A percentile compares a stretch with the other conserved stretches of the same genome.
Evolutionary conservation across 2,888 invertebrate species (phyloP).

Genomic region (Tipula confusa): DNA sequence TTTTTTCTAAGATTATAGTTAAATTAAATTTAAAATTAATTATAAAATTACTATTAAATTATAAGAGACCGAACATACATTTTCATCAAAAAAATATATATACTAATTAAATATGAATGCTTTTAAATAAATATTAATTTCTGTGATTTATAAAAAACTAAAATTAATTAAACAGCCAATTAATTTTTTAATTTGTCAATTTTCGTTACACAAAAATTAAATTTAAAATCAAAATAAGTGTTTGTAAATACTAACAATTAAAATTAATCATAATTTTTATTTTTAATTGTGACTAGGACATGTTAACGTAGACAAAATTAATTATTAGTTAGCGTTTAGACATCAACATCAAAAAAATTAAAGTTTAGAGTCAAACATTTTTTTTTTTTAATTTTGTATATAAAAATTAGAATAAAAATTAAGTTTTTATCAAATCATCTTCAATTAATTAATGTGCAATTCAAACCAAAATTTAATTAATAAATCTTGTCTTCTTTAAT

Average conservation of each 20-base stretch:
- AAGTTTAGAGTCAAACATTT: background rate
- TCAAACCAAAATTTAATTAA: background rate
- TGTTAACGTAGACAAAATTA: background rate
- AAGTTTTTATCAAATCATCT: background rate
- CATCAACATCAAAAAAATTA: background rate
- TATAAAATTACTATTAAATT: background rate
- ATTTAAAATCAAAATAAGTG: background rate
- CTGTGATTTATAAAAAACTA: conserved; percentile 3
- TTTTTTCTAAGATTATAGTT: background rate
- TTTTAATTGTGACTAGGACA: background rate
- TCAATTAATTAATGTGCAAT: conserved; percentile 20
- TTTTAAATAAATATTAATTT: conserved; percentile 3
- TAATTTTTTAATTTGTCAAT: background rate
- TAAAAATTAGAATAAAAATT: background rate
- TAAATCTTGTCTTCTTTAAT: background rate
- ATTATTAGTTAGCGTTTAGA: background rate
- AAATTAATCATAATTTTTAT: background rate
- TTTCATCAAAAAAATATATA: background rate
- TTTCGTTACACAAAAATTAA: conserved; percentile 6
- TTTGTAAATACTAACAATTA: background rate
- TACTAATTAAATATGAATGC: background rate
- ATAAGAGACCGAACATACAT: background rate
- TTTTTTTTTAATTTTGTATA: background rate
- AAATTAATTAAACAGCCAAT: conserved; percentile 13
- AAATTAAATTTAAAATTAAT: background rate